phyloP scores from a whole-genome alignment of 2,888 invertebrate species.

The Scaptomyza flava region DNA sequence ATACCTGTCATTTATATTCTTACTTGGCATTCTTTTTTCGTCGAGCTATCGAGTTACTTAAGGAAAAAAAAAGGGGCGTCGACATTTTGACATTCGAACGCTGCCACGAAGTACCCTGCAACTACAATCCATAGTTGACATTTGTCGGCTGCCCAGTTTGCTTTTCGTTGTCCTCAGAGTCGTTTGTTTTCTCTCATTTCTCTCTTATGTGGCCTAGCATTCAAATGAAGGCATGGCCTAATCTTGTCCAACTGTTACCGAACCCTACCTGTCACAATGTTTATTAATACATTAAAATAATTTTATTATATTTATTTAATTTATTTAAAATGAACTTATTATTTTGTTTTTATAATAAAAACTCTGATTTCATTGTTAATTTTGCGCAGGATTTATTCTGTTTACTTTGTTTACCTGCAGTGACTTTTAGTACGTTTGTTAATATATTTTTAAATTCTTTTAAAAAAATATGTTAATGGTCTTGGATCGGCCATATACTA shows the following conservation, averaged over 20 bases:
- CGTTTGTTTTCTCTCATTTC: background rate
- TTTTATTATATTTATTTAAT: no score
- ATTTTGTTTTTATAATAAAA: no score
- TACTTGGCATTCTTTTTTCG: conserved; percentile 41
- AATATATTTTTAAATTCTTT: no score
- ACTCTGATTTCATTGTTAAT: no score
- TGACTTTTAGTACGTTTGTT: no score
- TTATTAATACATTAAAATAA: no score
- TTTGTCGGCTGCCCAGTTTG: conserved; percentile 18
- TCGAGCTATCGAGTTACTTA: background rate
- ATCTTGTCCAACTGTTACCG: conserved; percentile 42
- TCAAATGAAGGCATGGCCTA: conserved; percentile 43
- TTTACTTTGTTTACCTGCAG: no score
- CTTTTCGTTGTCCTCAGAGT: background rate
- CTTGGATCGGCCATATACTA: no score
- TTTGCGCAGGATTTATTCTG: no score
- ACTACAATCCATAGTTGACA: conserved; percentile 28
- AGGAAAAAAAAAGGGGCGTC: background rate
- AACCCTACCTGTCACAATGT: no score
- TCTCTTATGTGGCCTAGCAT: conserved; percentile 20
- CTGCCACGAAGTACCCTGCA: conserved; percentile 2
- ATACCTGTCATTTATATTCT: conserved; percentile 29
- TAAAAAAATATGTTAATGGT: no score
- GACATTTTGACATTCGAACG: conserved; percentile 38
- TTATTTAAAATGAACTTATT: no score